Evolutionary conservation across 1,140 invertebrate genomes (phyloP), one percentile per base, ranked within the genome.

Genomic region (Meloidogyne exigua): DNA sequence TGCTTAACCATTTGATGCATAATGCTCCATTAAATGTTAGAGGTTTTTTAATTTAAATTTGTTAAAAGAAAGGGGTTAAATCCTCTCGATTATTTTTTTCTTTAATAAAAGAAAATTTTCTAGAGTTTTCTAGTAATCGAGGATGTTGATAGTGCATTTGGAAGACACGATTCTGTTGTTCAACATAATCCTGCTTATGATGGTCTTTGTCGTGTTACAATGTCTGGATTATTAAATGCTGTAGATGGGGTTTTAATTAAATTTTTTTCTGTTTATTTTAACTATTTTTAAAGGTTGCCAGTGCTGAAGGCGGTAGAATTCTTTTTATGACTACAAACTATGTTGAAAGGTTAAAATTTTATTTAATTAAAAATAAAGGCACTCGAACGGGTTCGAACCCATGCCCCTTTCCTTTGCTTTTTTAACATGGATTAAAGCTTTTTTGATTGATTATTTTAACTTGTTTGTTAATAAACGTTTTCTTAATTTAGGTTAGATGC

Each of bases 261-360:
- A 7, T 4, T n/a, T n/a, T 57, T 0, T 57, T 57, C n/a, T n/a
- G n/a, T 57, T 49, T 49, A 49, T n/a, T n/a, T n/a, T 57, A 9
- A 15, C 9, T 5, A 15, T 9, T 57, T 57, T n/a, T 57, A 7
- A 57, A 57, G 49, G 49, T 99, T n/a, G 95, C 95, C 3, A 98
- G 95, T 39, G 93, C 96, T 5, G 97, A 99, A 90, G 97, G 94
- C 11, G 49, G 49, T 7, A 89, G 97, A 78, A 95, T 99, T 79
- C 90, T 99, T 18, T 99, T 99, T 88, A 99, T 99, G 97, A 99
- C 97, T 0, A 99, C 97, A 1, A 99, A 99, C 90, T 96, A 98
- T 88, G 89, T 96, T 68, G 93, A 99, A 79, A 92, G 95, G 83
- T 39, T 39, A 9, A 9, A 39, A 9, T 39, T 39, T 9, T 39